Evolutionary conservation across 1,140 invertebrate genomes (phyloP), one percentile per base, ranked within the genome.

Genomic region (Kradibia gibbosae): DNA sequence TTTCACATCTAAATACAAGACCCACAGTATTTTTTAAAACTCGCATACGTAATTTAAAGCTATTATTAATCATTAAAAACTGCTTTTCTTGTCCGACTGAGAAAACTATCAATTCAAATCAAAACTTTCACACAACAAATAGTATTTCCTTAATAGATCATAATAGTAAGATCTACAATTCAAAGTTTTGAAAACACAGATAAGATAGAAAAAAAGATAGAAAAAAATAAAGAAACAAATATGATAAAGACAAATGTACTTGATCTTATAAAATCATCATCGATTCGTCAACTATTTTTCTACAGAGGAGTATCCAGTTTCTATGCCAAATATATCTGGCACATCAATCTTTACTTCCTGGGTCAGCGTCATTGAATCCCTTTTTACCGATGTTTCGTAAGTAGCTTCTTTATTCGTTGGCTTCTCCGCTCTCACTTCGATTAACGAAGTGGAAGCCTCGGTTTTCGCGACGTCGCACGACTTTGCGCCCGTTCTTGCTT

Each of bases 381-480:
- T 10, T 53, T 74, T 25, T 2, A 25, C 28, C 10, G 22, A 39
- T 39, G 20, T 13, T 20, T 71, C 48, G 11, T 22, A 0, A 10
- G 17, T 5, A 73, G 45, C 13, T 28, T 53, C 13, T n/a, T n/a
- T n/a, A n/a, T n/a, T n/a, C n/a, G 25, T 4, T 8, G 78, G 28
- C 28, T 48, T 42, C 28, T 85, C 84, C 0, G 82, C 10, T 45
- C 78, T 85, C 0, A 85, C n/a, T 53, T 86, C 83, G 8, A 42
- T 67, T 8, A 88, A 60, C 0, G 83, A 81, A 39, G 53, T 79
- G 5, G 75, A 67, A 65, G 65, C 10, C 13, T 82, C 79, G 22
- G 84, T 78, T 0, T 78, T 86, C 15, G 79, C 80, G 76, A 36
- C 83, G 60, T 86, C 86, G 79, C n/a, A 85, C 80, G 85, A 67